Evolutionary conservation across 37 sponge, comb jelly and placozoan species (phyloP), one percentile per base, ranked within the genome.

Genomic region (Cliona cf. orientalis): DNA sequence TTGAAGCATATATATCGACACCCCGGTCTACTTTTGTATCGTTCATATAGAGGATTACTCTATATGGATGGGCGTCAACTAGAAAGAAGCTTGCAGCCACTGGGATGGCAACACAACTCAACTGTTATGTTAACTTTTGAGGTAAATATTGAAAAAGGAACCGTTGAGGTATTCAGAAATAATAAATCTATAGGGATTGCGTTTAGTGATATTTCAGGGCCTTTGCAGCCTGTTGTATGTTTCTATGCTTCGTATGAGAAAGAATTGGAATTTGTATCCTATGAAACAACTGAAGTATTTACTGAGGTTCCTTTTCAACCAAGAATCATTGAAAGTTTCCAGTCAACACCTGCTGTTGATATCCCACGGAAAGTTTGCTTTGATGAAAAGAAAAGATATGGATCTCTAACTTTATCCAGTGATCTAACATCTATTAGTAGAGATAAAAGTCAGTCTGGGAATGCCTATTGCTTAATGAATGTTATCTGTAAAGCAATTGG

Each of bases 161-260:
- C 71, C 0, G 23, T 82, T 7, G 83, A 75, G 58, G 46, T 88
- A 9, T 59, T 76, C 17, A 73, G 63, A 45, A 62, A 82, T 60
- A 72, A 42, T 6, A 42, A 36, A 42, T 67, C 40, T 5, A 1
- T 88, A 0, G 89, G 89, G 1, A 70, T 77, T 26, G 83, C 78
- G 2, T 88, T 88, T 53, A 37, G 28, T 37, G 71, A 76, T 60
- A 34, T 88, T 6, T 31, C 43, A n/a, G 77, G 64, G 6, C 63
- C 78, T 12, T 77, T 76, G 1, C 82, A 88, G 45, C 83, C 89
- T 42, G 77, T 69, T 3, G 63, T 88, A 19, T 80, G 70, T 42
- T 76, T 81, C 33, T 88, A 88, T 82, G 89, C 89, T 42, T 55
- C 69, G 28, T 81, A 82, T 70, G 89, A 88, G 56, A 88, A 88